Evolutionary conservation across 2,888 invertebrate species (phyloP), one percentile per base, ranked within the genome.

Genomic region (Drosophila colorata): DNA sequence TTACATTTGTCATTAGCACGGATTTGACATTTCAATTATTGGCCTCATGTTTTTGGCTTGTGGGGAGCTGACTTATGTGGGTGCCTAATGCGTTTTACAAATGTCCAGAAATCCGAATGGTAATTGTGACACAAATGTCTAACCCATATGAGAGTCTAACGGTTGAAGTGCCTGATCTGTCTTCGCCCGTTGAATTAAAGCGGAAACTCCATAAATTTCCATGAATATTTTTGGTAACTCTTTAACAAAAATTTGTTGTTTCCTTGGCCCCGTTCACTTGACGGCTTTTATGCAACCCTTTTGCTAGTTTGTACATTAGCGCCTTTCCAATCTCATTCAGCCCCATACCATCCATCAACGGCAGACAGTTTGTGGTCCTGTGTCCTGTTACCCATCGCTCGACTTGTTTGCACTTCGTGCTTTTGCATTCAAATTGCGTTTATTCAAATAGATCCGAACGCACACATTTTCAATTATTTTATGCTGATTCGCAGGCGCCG

Each of bases 1-100:
- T 60, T 74, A 68, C 81, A 87, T 77, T 84, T 83, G 78, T 83
- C 83, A 88, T 88, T 88, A 87, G 78, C 74, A 56, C 63, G 59
- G 49, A 84, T 78, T 78, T 88, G 87, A 88, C 88, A 87, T 87
- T 81, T 84, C 76, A 89, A 89, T 89, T 87, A 87, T 89, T 70
- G 67, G 64, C 49, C 49, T 44, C 43, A 40, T 71, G 57, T 58
- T 40, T 25, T 44, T 41, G 49, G 48, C 46, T 59, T 40, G 46
- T 44, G 53, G 40, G 46, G 49, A 48, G 41, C 8, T 66, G 69
- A 73, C 72, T 61, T 61, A 69, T 77, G 60, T 60, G 73, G 78
- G 75, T 47, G 9, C 38, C 60, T 73, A 75, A 75, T 77, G 73
- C 64, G 25, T 58, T 48, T 46, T 40, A 37, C 77, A 61, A 65